Evolutionary conservation across 2,113 vertebrate species (phyloP), one percentile per base, ranked within the genome.

Genomic region (Thomomys bottae): DNA sequence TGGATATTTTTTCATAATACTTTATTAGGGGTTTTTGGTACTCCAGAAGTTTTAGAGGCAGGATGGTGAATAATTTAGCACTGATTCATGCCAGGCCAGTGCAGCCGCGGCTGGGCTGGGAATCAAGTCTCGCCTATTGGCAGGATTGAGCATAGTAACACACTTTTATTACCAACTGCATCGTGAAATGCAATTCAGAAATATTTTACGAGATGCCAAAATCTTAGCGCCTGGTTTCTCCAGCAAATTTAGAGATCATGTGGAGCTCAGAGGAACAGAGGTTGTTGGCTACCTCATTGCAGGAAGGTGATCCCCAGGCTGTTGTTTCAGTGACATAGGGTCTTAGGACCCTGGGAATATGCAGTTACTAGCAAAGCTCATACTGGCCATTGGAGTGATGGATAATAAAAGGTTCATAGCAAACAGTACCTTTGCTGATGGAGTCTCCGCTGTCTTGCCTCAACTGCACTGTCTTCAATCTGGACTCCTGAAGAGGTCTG

Each of bases 1-100:
- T 92, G 81, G 93, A 93, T 95, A 89, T 96, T 96, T 96, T 95
- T 95, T 95, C 95, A 95, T 96, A 94, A 93, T 92, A 89, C 90
- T 97, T 92, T 94, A 96, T 96, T 88, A 93, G 32, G 28, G 88
- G 90, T 78, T 89, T 54, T 88, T 6, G 9, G 90, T 57, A 38
- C 34, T 42, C 77, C 3, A 87, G 89, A 94, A 93, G 88, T 86
- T 70, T 96, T 92, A 75, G 70, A 82, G 18, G 0, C 0, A 91
- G 94, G 34, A 72, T 94, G 73, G 71, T 95, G 92, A 96, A 96
- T 93, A 92, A 95, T 91, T 93, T 72, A 89, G 83, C 36, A 87
- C 61, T 80, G 96, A 96, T 94, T 96, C 96, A 79, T 54, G 83
- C n/a, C 1, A 87, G 73, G 89, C 80, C 26, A 24, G 75, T 21